Conservation (phyloP, 2,113 vertebrate species). For the Sapayoa aenigma region DNA sequence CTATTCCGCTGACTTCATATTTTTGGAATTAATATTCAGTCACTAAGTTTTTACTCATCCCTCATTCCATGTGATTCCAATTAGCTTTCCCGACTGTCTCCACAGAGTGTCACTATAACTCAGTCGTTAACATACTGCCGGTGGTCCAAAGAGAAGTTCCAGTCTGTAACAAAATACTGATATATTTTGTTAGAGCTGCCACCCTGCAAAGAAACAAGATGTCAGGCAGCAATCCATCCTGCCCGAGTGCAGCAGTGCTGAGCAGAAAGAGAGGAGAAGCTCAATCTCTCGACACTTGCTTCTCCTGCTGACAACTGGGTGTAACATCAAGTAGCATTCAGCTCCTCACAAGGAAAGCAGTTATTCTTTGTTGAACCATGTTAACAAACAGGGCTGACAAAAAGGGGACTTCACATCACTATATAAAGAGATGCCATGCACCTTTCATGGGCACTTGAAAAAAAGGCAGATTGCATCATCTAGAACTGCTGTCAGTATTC, state of each 20-base stretch:
- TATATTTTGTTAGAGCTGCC: background rate
- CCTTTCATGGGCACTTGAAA: background rate
- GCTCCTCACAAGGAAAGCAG: background rate
- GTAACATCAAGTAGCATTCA: background rate
- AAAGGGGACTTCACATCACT: background rate
- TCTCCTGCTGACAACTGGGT: background rate
- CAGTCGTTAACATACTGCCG: background rate
- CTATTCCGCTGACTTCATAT: background rate
- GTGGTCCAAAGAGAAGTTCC: background rate
- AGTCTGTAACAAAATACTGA: background rate
- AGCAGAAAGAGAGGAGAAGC: background rate
- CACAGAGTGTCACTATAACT: slow-evolving; percentile 60
- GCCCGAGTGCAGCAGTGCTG: background rate
- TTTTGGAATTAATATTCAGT: background rate
- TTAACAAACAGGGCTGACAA: background rate
- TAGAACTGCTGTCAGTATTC: background rate
- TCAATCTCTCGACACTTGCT: background rate
- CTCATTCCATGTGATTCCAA: background rate
- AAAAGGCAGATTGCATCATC: background rate
- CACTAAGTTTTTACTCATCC: background rate
- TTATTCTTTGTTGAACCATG: background rate
- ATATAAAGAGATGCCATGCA: background rate
- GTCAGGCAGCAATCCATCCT: background rate
- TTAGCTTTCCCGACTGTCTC: slow-evolving; percentile 1
- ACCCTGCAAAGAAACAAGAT: background rate